Conservation (phyloP, 2,888 invertebrate genomes). For the Allygus modestus region DNA sequence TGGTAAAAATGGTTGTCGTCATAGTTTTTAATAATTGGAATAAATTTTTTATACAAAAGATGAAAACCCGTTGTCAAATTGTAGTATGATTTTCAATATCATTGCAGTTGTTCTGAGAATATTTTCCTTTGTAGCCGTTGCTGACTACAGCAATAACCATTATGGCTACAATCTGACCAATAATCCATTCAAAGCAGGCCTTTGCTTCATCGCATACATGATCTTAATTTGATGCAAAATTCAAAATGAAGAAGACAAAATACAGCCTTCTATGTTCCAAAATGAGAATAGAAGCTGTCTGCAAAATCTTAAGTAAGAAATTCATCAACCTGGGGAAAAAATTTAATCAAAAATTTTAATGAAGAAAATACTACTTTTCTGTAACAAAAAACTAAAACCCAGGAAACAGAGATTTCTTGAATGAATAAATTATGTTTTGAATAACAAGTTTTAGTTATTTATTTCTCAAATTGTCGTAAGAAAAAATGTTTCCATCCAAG, state of each 20-base stretch:
- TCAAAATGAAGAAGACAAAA: background rate
- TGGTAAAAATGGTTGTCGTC: slow-evolving; percentile 60
- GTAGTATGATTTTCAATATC: slow-evolving; percentile 11
- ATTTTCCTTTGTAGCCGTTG: slow-evolving; percentile 4
- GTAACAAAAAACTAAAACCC: too few relatives aligned
- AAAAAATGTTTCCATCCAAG: too few relatives aligned
- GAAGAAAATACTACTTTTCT: too few relatives aligned
- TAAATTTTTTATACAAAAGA: background rate
- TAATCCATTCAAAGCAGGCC: background rate
- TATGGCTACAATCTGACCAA: background rate
- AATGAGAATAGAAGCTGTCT: background rate
- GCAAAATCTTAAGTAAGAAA: too few relatives aligned
- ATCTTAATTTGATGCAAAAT: background rate
- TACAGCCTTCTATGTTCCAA: too few relatives aligned
- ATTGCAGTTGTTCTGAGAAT: background rate
- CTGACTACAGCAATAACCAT: slow-evolving; percentile 9
- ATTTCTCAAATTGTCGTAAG: too few relatives aligned
- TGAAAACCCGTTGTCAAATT: background rate
- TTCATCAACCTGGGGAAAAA: too few relatives aligned
- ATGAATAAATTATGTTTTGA: too few relatives aligned
- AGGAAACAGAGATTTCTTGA: too few relatives aligned
- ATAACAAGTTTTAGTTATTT: too few relatives aligned
- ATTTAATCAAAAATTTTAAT: too few relatives aligned
- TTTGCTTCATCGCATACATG: slow-evolving; percentile 29
- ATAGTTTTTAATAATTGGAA: background rate